Base-by-base conservation (phyloP, 2,113 vertebrate species). In the Neodontobutis hainanensis region DNA sequence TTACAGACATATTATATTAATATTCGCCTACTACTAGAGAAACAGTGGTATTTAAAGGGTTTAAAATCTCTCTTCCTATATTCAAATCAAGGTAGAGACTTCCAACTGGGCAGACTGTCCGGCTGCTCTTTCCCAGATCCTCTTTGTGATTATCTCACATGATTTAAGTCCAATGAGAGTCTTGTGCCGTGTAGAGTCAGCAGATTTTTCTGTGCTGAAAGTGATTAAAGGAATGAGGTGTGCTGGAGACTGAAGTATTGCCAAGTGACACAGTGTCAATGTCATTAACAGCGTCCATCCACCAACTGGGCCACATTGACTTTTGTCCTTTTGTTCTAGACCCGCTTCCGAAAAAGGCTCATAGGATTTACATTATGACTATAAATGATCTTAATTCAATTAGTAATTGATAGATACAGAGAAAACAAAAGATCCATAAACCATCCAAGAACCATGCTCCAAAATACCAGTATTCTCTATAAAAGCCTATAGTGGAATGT, bases 51-150 rank as follows among this genome's bases (percentile, higher is more conserved):
- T 57, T 57, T n/a, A 38, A 35, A 56, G 32, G 42, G 42, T 43
- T 43, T 43, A 48, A 45, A 44, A n/a, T 42, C 27, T 61, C 59
- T 73, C 10, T n/a, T 53, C 40, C 46, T 57, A 15, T 67, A 45
- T 42, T 5, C 45, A 55, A 63, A 44, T 14, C 35, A 35, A n/a
- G 19, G 65, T 1, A 0, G 43, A 75, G 19, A 48, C 50, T 27
- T 68, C 65, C 77, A 77, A 58, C n/a, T 78, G 75, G 68, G 74
- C 84, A 82, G 77, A 78, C 61, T 11, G 73, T 40, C 58, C 52
- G 69, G 45, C 69, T 46, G 45, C 0, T 56, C 60, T 49, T 50
- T 27, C 51, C 47, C 55, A 45, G 46, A 61, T 68, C 60, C 63
- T 66, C 65, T 63, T 59, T 68, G 70, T 52, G 73, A 64, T 49